Base-by-base conservation (phyloP, 2,113 vertebrate species). In the Percopsis transmontana region DNA sequence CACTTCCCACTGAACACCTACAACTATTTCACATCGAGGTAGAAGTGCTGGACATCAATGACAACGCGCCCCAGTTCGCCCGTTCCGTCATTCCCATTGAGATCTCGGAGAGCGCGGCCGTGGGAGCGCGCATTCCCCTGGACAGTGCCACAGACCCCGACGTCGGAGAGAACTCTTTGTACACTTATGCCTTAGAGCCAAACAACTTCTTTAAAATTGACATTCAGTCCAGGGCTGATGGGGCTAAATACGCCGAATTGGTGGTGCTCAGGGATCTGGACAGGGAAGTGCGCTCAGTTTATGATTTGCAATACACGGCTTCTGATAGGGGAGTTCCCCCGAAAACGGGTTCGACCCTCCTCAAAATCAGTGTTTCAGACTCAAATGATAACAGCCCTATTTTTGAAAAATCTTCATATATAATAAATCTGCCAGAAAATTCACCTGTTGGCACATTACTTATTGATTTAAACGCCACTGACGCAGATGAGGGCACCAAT, bases 311-410 rank as follows among this genome's bases (percentile, higher is more conserved):
- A 0, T 95, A 98, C 58, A 96, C 94, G 0, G 97, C 97, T 16
- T 96, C 94, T 0, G 97, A 99, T 70, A 92, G 91, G 85, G 97
- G 97, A 76, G 94, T 95, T 66, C 96, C 97, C 54, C 94, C 92
- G 50, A 94, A 90, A 23, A 95, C 94, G 1, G 97, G 97, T 13
- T 94, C 96, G 0, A 96, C 97, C 15, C 79, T 96, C 0, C 90
- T 99, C 5, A 96, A 94, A 86, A 97, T 99, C 59, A 96, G 89
- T 74, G 93, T 99, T 11, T 91, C 95, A 0, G 97, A 99, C 78
- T 99, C 97, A 16, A 99, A 99, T 8, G 97, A 99, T 75, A 99
- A 99, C 90, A 99, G 96, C 56, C 97, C 97, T 0, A 76, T 89
- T 2, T 99, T 99, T 61, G 94, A 97, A 48, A 91, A 93, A 44